These are phyloP conservation scores for Lemur catta DNA, from an alignment of 2,797 vertebrate species.

Conservation along the genomic window DNA sequence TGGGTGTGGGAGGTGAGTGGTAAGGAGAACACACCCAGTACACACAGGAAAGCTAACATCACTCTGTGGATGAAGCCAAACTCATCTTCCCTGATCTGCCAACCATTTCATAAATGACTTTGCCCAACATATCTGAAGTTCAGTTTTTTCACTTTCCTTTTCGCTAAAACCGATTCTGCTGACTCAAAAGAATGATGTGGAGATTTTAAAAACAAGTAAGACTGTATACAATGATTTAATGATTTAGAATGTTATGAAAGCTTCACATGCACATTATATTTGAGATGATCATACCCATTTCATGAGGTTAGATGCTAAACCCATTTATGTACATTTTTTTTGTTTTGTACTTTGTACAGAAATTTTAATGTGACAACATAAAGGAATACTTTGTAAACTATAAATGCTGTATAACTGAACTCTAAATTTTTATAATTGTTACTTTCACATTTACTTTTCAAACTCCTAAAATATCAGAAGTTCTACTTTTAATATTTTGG, in stretches of 20 bases:
- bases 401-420: background rate
- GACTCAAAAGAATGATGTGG: background rate
- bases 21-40: background rate
- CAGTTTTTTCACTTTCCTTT: constrained; percentile 14
- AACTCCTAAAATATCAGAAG: constrained; percentile 24
- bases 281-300: background rate
- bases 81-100: background rate
- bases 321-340: background rate
- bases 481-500: constrained; percentile 31
- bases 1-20: background rate
- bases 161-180: constrained; percentile 33
- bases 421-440: constrained; percentile 3
- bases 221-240: background rate
- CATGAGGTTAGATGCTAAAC: constrained; percentile 20
- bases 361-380: background rate
- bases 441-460: constrained; percentile 34
- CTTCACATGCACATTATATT: background rate
- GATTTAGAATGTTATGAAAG: constrained; percentile 8
- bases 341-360: background rate
- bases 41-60: background rate
- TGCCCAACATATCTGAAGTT: background rate
- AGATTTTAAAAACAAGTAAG: constrained; percentile 45
- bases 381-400: background rate
- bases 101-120: background rate
- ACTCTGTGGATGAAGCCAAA: background rate